Evolutionary conservation across 2,888 invertebrate genomes (phyloP).

Genomic region (Dendrolimus pini): DNA sequence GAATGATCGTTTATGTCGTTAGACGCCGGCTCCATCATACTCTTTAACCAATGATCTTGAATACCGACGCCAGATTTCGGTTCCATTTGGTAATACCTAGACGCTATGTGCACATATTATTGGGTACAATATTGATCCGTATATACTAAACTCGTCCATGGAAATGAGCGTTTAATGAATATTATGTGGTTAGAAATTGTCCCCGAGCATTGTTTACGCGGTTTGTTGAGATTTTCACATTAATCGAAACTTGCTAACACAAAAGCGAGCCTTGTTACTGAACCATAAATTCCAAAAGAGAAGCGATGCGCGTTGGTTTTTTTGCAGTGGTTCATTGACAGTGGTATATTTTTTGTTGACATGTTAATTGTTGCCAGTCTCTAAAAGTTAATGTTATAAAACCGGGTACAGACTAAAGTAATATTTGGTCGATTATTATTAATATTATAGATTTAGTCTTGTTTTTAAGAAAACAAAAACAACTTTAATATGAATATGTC

Average conservation of each 20-base stretch:
- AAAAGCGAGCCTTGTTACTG: conserved; percentile 75
- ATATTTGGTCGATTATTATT: too few species aligned
- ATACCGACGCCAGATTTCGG: conserved; percentile 57
- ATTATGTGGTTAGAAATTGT: conserved; percentile 32
- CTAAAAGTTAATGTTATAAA: conserved; percentile 10
- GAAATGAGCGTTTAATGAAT: conserved; percentile 33
- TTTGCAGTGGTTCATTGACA: conserved; percentile 66
- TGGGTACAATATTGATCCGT: conserved; percentile 56
- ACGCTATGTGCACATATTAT: conserved; percentile 40
- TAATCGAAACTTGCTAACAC: conserved; percentile 52
- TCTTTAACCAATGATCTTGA: conserved; percentile 70
- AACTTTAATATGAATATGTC: too few species aligned
- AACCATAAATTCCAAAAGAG: conserved; percentile 76
- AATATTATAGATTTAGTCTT: too few species aligned
- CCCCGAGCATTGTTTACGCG: conserved; percentile 63
- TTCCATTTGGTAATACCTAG: conserved; percentile 51
- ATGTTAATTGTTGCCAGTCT: conserved; percentile 35
- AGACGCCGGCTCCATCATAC: conserved; percentile 67
- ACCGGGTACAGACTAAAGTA: background rate
- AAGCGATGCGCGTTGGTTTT: conserved; percentile 72
- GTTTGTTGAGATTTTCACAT: conserved; percentile 52
- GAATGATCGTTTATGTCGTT: conserved; percentile 59
- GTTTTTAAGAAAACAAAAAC: too few species aligned
- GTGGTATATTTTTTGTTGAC: conserved; percentile 55
- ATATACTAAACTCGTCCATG: conserved; percentile 24